Evolutionary conservation across 35 echinoderm and acorn worm genomes (phyloP), one percentile per base, ranked within the genome.

Genomic region (Ophiothrix spiculata): DNA sequence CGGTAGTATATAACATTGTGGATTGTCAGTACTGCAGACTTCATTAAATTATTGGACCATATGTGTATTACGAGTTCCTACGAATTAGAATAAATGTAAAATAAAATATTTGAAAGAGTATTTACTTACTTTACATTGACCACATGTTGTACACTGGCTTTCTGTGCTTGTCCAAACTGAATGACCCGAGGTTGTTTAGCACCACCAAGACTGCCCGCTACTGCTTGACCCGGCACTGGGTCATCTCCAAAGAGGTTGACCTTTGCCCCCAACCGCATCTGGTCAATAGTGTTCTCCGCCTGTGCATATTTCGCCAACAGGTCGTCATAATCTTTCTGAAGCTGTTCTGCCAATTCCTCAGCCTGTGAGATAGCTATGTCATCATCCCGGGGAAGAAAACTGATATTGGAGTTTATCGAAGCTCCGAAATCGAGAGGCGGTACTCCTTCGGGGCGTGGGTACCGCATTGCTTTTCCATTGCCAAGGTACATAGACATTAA

Each of bases 211-310:
- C 39, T 64, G 4, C 79, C 85, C 38, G 42, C 46, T 15, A 60
- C 35, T 19, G 80, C 81, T 28, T 90, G 91, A 36, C 91, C 86
- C 40, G 32, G 83, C 0, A 82, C 86, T 39, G 89, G 85, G 25
- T 46, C 75, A 85, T 93, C 88, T 28, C 86, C 88, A 4, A 87
- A 87, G 21, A 99, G 46, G 80, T 89, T 99, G 4, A 99, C 96
- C 81, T 86, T 91, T 38, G 96, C 96, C 3, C 96, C 96, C 19
- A 99, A 79, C 29, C 89, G 81, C 35, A 99, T 39, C 38, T 88
- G 89, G 79, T 99, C 96, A 64, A 99, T 99, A 23, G 96, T 99
- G 38, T 94, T 93, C 80, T 99, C 96, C 25, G 96, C 96, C 32
- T 86, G 92, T 3, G 96, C 96, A 87, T 94, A 94, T 75, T 99